Base-by-base conservation (phyloP, 2,888 invertebrate genomes). In the Polymixis lichenea region DNA sequence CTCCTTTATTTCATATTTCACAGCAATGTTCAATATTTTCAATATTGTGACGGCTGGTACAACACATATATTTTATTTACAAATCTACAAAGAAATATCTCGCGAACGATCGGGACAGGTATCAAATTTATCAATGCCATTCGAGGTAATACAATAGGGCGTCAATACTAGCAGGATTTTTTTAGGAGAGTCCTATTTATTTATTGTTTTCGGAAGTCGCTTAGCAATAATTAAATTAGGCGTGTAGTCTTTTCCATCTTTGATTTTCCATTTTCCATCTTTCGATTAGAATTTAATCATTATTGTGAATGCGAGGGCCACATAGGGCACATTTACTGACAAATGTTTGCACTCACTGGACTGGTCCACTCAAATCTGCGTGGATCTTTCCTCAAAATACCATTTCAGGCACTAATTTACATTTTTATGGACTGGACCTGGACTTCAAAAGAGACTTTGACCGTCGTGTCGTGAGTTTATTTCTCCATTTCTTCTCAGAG, bases 21-120 rank as follows among this genome's bases (percentile, higher is more conserved):
- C 17, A 55, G 61, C 62, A 38, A 53, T 51, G 55, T 71, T 71
- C 25, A 38, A 67, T 55, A 71, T 53, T 64, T 53, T 67, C 22
- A 49, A 66, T 53, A 79, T 55, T 51, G 22, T 75, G 82, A 70
- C 66, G 32, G 62, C 49, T 67, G 55, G 17, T 56, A 67, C 66
- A 67, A 75, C 60, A 66, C 65, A 62, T 56, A 80, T 75, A 82
- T 85, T 75, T 81, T 71, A 67, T 81, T 70, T 71, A 75, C 38
- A 56, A 82, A 71, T 75, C 62, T 62, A 62, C 51, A 66, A 74
- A 73, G 64, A 38, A 64, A 85, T 85, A 82, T 71, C 46, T 81
- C 19, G 49, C 25, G 51, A 70, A 51, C 32, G 17, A 82, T 85
- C 66, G 32, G 49, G 61, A 82, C 58, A 38, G 75, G 46, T 81